Evolutionary conservation across 2,888 invertebrate species (phyloP).

Genomic region (Tetanocera ferruginea): DNA sequence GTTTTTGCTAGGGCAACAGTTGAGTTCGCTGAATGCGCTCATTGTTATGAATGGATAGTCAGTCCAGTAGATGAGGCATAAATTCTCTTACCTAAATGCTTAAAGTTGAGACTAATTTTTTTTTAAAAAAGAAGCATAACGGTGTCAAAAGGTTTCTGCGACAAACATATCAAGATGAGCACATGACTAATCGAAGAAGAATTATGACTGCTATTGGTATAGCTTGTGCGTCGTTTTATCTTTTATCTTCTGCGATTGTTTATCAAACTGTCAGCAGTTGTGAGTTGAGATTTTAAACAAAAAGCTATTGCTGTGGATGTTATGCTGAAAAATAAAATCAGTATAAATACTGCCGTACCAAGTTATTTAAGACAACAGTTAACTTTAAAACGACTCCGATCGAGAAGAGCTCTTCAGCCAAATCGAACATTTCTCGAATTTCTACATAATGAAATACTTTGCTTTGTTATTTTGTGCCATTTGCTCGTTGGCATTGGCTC

Average conservation of each 20-base stretch:
- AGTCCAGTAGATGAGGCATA: too few species aligned
- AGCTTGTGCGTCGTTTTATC: not conserved
- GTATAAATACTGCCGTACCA: too few species aligned
- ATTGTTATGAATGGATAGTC: too few species aligned
- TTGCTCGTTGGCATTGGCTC: constrained; percentile 12
- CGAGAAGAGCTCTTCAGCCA: not conserved
- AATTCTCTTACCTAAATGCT: too few species aligned
- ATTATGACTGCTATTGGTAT: not conserved
- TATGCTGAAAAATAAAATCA: not conserved
- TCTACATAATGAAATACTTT: constrained; percentile 4
- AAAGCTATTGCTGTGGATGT: not conserved
- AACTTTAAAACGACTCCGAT: not conserved
- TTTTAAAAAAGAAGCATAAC: not conserved
- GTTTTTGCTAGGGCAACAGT: too few species aligned
- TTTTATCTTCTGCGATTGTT: constrained; percentile 25
- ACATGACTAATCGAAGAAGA: constrained; percentile 11
- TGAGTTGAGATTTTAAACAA: not conserved
- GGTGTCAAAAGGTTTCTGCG: not conserved
- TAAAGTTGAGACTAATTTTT: not conserved
- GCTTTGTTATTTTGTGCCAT: not conserved
- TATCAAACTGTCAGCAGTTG: constrained; percentile 7
- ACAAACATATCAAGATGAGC: constrained; percentile 10
- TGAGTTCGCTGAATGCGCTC: too few species aligned
- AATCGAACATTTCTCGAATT: not conserved
- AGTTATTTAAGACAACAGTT: not conserved